Conservation (phyloP, 2,113 vertebrate species). For the Coregonus clupeaformis region DNA sequence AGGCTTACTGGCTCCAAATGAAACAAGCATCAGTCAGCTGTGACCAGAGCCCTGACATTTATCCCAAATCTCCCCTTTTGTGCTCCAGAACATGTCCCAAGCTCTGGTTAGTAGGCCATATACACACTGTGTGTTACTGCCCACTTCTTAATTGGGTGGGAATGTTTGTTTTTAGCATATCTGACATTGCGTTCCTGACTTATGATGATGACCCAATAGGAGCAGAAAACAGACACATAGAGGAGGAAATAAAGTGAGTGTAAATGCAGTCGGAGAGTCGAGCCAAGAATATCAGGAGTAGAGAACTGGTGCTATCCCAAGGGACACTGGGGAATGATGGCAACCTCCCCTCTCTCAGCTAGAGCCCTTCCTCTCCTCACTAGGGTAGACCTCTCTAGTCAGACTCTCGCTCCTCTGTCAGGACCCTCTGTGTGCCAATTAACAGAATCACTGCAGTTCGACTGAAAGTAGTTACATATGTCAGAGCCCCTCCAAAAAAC, state of each 20-base stretch:
- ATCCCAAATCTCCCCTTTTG: neutral
- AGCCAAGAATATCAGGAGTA: neutral
- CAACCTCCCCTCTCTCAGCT: neutral
- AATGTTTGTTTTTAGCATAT: constrained; percentile 45
- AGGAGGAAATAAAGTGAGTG: neutral
- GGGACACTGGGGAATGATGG: neutral
- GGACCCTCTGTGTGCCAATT: constrained; percentile 11
- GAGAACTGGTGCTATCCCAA: neutral
- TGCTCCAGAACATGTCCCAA: neutral
- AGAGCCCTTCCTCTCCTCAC: neutral
- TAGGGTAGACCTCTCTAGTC: neutral
- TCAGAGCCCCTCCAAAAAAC: neutral
- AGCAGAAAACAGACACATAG: constrained; percentile 1
- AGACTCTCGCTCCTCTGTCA: neutral
- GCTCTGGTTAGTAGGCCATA: neutral
- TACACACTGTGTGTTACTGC: constrained; percentile 12
- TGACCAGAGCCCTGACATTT: neutral
- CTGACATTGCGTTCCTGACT: constrained; percentile 26
- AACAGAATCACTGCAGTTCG: constrained; percentile 1
- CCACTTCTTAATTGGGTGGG: constrained; percentile 24
- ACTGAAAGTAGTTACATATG: constrained; percentile 9
- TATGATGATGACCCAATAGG: constrained; percentile 13
- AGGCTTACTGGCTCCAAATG: constrained; percentile 3
- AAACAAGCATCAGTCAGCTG: neutral
- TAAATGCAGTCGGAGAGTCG: neutral